phyloP scores from a whole-genome alignment of 1,140 invertebrate genomes.

The Linepithema humile region DNA sequence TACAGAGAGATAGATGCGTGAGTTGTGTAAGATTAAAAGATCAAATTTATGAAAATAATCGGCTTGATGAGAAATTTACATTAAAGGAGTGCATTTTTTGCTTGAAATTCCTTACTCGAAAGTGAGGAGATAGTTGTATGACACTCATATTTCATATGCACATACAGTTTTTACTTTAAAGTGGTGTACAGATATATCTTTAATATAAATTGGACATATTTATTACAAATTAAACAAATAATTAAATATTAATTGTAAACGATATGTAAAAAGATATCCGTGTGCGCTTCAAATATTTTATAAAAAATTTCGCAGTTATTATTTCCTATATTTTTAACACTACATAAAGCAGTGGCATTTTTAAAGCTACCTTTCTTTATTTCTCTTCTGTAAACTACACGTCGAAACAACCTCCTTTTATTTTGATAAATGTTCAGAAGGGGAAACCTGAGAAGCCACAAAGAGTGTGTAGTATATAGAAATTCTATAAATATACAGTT shows the following conservation, averaged over 20 bases:
- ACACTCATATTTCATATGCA: background rate
- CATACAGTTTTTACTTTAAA: constrained; percentile 6
- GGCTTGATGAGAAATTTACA: background rate
- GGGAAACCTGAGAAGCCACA: background rate
- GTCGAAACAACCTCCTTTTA: background rate
- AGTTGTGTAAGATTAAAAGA: background rate
- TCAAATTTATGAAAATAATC: background rate
- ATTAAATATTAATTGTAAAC: background rate
- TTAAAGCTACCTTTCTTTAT: background rate
- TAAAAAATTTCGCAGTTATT: background rate
- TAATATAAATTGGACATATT: background rate
- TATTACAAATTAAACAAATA: background rate
- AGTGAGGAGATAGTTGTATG: constrained; percentile 13
- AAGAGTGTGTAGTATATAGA: no score
- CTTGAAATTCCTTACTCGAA: background rate
- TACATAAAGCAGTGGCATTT: background rate
- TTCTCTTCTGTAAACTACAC: background rate
- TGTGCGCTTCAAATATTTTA: background rate
- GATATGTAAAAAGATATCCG: background rate
- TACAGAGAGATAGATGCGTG: background rate
- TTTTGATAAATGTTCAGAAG: constrained; percentile 1
- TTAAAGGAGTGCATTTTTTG: background rate
- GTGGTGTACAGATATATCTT: background rate
- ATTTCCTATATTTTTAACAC: background rate
- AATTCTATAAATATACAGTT: background rate